Base-by-base conservation (phyloP, 2,797 vertebrate species). In the Rhadinocentrus ornatus region DNA sequence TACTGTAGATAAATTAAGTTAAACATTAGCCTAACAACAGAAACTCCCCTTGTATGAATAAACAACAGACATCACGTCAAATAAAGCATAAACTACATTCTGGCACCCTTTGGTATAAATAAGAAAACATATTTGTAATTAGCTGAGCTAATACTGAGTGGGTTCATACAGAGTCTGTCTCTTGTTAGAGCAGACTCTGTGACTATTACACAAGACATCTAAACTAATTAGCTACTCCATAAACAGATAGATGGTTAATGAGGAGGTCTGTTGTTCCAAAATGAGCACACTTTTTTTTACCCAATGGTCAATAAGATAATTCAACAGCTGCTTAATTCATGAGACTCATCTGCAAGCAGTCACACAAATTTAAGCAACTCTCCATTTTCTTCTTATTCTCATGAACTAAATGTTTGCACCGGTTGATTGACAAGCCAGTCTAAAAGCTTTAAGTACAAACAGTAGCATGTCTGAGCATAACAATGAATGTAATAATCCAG, bases 221-320 rank as follows among this genome's bases (percentile, higher is more conserved):
- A 75, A 86, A 76, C 73, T 48, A 78, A 85, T 86, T 73, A 81
- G 55, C 67, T 62, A 57, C 56, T 67, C 55, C 62, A 69, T 69
- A 80, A 86, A 86, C 66, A 74, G 48, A 77, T 37, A 20, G 37
- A 58, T 11, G 15, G 18, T 20, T 32, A 67, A 70, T 32, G 29
- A 35, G 59, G 34, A 67, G 10, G 58, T 61, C 61, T 62, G 63
- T 16, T 60, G 53, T 62, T 63, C 11, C 24, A 41, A 26, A 50
- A 64, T 16, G 53, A 26, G 50, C 32, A 5, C 13, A 1, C 26
- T 37, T 48, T 27, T 58, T 54, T 27, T 58, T 54, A n/a, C 71
- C 66, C 71, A 41, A 65, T 72, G 69, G n/a, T 32, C 50, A 7
- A 18, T 2, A 52, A 11, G 16, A 60, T 22, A 71, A 64, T 50